phyloP scores from a whole-genome alignment of 2,113 vertebrate genomes.

The Addax nasomaculatus region DNA sequence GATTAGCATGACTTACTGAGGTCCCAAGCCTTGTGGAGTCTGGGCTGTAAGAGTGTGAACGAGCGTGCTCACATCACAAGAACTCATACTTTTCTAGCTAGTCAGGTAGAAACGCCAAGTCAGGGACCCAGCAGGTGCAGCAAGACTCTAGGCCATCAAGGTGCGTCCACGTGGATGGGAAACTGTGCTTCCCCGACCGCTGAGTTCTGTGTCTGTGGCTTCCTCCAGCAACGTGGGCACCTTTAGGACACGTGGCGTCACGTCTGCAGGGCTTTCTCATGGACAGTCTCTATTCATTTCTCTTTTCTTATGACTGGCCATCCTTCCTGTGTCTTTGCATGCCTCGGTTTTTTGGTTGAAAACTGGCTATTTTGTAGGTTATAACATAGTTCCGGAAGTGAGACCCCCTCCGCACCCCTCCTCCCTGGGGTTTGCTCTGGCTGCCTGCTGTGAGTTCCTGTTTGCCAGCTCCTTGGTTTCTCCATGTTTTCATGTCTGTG shows the following conservation, averaged over 20 bases:
- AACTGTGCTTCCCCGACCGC: accelerated
- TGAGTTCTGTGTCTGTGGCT: accelerated
- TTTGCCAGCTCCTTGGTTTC: neutral
- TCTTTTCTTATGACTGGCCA: neutral
- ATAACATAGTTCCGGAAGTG: accelerated
- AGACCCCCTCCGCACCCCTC: neutral
- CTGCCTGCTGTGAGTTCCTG: neutral
- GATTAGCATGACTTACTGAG: neutral
- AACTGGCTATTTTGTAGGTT: neutral
- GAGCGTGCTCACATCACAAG: too few relatives aligned
- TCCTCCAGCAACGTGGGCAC: neutral
- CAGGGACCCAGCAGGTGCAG: neutral
- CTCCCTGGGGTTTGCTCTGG: neutral
- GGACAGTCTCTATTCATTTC: neutral
- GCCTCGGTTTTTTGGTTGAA: neutral
- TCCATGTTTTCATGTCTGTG: neutral
- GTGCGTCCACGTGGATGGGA: accelerated
- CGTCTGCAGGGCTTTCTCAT: accelerated
- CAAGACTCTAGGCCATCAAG: too few relatives aligned
- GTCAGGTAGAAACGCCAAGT: neutral
- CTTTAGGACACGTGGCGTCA: neutral
- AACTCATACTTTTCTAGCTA: neutral
- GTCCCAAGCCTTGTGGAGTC: neutral
- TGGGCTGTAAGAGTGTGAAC: neutral
- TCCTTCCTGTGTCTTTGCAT: neutral